These are phyloP conservation scores for Sebastes matsubarae DNA, from an alignment of 2,797 vertebrate genomes.

Conservation along the genomic window DNA sequence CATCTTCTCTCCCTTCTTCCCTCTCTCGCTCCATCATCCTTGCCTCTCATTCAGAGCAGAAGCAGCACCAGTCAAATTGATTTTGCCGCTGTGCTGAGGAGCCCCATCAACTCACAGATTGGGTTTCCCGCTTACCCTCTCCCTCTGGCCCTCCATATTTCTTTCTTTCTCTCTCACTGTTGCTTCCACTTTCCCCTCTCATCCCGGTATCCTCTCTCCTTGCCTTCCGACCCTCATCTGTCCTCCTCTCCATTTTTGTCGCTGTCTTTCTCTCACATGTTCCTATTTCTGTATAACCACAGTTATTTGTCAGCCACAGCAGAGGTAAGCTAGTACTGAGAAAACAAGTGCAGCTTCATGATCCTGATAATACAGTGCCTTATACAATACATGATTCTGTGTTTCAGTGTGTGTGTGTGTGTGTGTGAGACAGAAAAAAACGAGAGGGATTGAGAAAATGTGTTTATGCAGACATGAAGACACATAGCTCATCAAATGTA, in stretches of 20 bases:
- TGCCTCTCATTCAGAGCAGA: constrained; percentile 67
- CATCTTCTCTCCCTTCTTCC: constrained; percentile 43
- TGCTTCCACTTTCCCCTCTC: constrained; percentile 29
- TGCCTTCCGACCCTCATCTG: constrained; percentile 8
- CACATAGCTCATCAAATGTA: too few species aligned
- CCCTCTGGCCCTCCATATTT: constrained; percentile 54
- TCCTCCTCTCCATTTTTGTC: not conserved
- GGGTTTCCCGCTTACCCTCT: constrained; percentile 72
- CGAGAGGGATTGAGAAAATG: not conserved
- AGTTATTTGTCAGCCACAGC: constrained; percentile 28
- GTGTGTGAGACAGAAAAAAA: too few species aligned
- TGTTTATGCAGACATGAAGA: not conserved
- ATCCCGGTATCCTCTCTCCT: not conserved
- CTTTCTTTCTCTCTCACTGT: constrained; percentile 40
- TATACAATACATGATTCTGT: not conserved
- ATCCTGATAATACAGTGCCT: constrained; percentile 11
- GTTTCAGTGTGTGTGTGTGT: not conserved
- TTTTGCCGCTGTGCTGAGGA: constrained; percentile 77
- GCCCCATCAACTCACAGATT: constrained; percentile 77
- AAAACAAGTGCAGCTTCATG: constrained; percentile 32
- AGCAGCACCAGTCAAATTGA: constrained; percentile 79
- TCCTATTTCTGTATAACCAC: constrained; percentile 4
- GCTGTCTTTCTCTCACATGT: not conserved
- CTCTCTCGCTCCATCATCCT: constrained; percentile 62
- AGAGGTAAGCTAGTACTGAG: constrained; percentile 12